Conservation (phyloP, 2,888 invertebrate genomes). For the Anodontia alba region DNA sequence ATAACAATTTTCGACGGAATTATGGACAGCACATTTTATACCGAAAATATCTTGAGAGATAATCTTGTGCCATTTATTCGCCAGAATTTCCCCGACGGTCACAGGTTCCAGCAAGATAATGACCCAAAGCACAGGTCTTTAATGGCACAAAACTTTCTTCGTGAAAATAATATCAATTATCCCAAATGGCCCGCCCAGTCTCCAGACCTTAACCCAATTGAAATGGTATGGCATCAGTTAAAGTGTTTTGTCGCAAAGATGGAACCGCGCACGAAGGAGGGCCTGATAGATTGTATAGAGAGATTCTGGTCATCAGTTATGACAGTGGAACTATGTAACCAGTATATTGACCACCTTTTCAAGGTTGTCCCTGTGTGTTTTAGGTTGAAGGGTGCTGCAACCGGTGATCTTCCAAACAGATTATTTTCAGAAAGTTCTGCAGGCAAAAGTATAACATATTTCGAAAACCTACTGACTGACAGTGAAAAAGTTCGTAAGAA, state of each 20-base stretch:
- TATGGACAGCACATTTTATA: constrained; percentile 37
- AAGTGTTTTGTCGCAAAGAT: neutral
- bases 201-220: no score
- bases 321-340: constrained; percentile 39
- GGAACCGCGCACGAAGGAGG: constrained; percentile 25
- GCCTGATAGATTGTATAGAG: constrained; percentile 20
- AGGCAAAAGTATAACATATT: constrained; percentile 29
- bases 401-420: constrained; percentile 38
- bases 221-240: no score
- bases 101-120: constrained; percentile 48
- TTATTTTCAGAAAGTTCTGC: constrained; percentile 34
- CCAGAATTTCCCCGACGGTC: constrained; percentile 22
- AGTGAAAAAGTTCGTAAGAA: no score
- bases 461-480: no score
- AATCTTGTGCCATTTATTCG: constrained; percentile 31
- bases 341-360: constrained; percentile 46
- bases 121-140: constrained; percentile 52
- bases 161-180: constrained; percentile 34
- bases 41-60: constrained; percentile 26
- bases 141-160: constrained; percentile 36
- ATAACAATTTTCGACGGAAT: constrained; percentile 44
- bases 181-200: constrained; percentile 31
- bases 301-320: constrained; percentile 37
- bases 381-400: constrained; percentile 34
- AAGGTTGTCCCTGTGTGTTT: constrained; percentile 52